Base-by-base conservation (phyloP, 2,113 vertebrate genomes). In the Otus sunia region DNA sequence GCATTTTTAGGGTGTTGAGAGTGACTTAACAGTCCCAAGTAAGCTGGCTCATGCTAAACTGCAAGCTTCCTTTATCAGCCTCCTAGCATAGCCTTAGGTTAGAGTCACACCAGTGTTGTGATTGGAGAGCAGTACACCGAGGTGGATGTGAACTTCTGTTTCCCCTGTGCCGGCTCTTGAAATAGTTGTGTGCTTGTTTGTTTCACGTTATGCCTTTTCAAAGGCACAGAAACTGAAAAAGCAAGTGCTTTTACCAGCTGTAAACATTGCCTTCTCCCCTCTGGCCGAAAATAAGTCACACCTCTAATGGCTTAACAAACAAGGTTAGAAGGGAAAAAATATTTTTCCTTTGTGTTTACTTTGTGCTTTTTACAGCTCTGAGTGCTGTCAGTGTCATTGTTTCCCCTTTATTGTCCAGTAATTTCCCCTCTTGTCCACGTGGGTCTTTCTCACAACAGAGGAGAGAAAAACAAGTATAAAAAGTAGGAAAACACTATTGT, bases 391-490 rank as follows among this genome's bases (percentile, higher is more conserved):
- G 66, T 96, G 95, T 95, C 87, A 94, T 73, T 97, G 95, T 97
- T 97, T 97, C 93, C 97, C 62, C 74, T 94, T 96, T 85, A 95
- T 97, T 96, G 96, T 97, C 94, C 94, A 72, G 84, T 87, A 66
- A 82, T 96, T 97, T 97, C 95, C 97, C 71, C 43, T 97, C 89
- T 92, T 79, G 84, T 76, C 84, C 92, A 96, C 84, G 32, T 97
- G 96, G 86, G 69, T 82, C 84, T 95, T 95, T 96, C 91, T 85
- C 94, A 95, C 89, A 95, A 88, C 87, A 95, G 74, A 69, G 36
- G 74, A 87, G 66, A 93, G 92, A 94, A 96, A 97, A 97, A 97
- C 94, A 97, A 92, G 86, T 69, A 91, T 74, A 90, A 92, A 95
- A 96, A 76, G 41, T 91, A 90, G 91, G 91, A 95, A 97, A 96